phyloP scores from a whole-genome alignment of 2,888 invertebrate genomes.

The Scaptomyza caliginosa region DNA sequence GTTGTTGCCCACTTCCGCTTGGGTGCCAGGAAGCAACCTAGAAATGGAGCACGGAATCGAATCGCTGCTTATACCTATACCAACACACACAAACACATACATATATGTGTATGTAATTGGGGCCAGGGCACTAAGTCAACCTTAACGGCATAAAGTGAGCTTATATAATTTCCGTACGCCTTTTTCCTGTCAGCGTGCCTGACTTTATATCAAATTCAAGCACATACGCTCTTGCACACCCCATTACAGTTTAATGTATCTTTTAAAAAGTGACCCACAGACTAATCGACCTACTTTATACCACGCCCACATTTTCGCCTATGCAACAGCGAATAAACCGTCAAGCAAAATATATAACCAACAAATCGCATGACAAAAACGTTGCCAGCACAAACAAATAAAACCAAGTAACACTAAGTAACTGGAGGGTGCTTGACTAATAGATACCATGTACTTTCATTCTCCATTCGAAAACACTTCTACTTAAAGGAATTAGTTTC shows the following conservation, averaged over 20 bases:
- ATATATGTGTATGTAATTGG: conserved; percentile 42
- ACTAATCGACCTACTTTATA: conserved; percentile 65
- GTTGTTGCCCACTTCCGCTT: conserved; percentile 21
- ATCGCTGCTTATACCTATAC: conserved; percentile 22
- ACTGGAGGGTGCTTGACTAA: neutral
- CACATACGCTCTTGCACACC: conserved; percentile 5
- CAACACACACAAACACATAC: neutral
- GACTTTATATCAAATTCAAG: conserved; percentile 41
- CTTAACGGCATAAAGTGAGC: conserved; percentile 60
- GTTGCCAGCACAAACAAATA: conserved; percentile 33
- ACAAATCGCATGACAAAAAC: conserved; percentile 61
- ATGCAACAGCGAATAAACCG: conserved; percentile 41
- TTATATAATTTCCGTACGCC: conserved; percentile 69
- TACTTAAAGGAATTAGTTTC: too few species aligned
- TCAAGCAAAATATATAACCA: conserved; percentile 18
- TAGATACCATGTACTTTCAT: neutral
- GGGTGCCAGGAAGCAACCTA: conserved; percentile 44
- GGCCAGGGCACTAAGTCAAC: conserved; percentile 57
- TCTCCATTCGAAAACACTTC: neutral
- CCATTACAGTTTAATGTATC: conserved; percentile 8
- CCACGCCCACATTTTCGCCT: conserved; percentile 49
- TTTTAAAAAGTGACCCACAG: conserved; percentile 45
- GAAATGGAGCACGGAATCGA: conserved; percentile 58
- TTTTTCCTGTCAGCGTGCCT: conserved; percentile 42
- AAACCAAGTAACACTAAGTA: neutral